Percentiles rank a stretch among this genome's conserved stretches.
These are phyloP conservation scores for Penaeus japonicus DNA, from an alignment of 1,140 invertebrate genomes.

Conservation along the genomic window DNA sequence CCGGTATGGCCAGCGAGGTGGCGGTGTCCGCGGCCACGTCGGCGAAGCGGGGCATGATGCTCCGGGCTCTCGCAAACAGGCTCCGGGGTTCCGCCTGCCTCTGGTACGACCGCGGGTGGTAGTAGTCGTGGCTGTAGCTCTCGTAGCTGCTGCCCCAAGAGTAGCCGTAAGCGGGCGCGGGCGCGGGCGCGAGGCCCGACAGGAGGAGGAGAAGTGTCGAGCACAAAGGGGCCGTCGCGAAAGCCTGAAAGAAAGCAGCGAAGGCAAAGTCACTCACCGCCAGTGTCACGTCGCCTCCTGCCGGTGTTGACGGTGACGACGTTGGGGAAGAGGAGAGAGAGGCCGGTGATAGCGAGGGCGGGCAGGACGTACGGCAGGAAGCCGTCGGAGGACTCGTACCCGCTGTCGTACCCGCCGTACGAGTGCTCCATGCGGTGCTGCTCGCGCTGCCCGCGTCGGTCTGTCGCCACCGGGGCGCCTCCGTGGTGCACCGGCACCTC, in stretches of 20 bases:
- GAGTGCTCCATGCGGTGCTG: not conserved
- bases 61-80: constrained; percentile 20
- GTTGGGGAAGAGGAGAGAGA: constrained; percentile 48
- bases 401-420: not conserved
- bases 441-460: not conserved
- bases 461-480: not conserved
- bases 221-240: not conserved
- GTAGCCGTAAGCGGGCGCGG: not conserved
- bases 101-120: not conserved
- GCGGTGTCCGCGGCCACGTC: constrained; percentile 23
- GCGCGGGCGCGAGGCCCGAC: not conserved
- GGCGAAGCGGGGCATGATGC: constrained; percentile 29
- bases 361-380: constrained; percentile 22
- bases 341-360: constrained; percentile 37
- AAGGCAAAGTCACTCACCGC: not conserved
- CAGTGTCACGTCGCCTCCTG: not conserved
- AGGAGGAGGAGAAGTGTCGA: not conserved
- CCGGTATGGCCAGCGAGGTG: constrained; percentile 10
- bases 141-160: not conserved
- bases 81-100: constrained; percentile 1
- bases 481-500: not conserved
- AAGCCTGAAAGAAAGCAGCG: constrained; percentile 4
- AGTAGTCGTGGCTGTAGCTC: not conserved
- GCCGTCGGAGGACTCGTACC: not conserved
- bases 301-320: constrained; percentile 30